Evolutionary conservation across 2,113 vertebrate genomes (phyloP).

Genomic region (Chamaea fasciata): DNA sequence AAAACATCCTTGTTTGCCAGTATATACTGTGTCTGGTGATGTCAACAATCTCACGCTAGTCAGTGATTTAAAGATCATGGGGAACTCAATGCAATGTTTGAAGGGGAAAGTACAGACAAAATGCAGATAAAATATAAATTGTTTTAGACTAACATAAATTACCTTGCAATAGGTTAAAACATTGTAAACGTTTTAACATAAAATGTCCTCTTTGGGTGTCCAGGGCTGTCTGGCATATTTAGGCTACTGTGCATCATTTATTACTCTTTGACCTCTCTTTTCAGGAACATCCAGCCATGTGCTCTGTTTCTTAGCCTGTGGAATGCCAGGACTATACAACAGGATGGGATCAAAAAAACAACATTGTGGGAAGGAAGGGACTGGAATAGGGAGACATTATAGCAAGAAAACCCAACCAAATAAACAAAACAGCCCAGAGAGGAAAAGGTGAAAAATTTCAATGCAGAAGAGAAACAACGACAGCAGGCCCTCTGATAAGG

Average conservation of each 20-base stretch:
- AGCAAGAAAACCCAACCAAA: not conserved
- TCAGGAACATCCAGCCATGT: not conserved
- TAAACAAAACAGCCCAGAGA: not conserved
- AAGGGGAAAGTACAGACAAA: not conserved
- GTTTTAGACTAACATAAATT: not conserved
- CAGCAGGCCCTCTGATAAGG: not conserved
- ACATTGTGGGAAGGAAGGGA: not conserved
- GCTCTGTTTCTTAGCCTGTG: not conserved
- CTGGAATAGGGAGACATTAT: not conserved
- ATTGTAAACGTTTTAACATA: not conserved
- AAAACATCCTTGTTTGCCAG: not conserved
- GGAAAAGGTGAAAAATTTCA: not conserved
- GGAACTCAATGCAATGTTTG: not conserved
- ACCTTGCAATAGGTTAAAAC: not conserved
- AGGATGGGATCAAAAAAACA: not conserved
- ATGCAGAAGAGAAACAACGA: not conserved
- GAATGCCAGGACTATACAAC: not conserved
- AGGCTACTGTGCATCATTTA: not conserved
- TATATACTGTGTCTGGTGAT: not conserved
- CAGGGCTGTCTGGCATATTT: not conserved
- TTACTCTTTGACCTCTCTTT: not conserved
- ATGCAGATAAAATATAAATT: not conserved
- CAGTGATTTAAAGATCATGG: not conserved
- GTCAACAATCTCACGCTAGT: not conserved
- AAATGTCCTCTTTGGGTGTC: not conserved